Base-by-base conservation (phyloP, 2,888 invertebrate genomes). In the Apodemia hepburni region DNA sequence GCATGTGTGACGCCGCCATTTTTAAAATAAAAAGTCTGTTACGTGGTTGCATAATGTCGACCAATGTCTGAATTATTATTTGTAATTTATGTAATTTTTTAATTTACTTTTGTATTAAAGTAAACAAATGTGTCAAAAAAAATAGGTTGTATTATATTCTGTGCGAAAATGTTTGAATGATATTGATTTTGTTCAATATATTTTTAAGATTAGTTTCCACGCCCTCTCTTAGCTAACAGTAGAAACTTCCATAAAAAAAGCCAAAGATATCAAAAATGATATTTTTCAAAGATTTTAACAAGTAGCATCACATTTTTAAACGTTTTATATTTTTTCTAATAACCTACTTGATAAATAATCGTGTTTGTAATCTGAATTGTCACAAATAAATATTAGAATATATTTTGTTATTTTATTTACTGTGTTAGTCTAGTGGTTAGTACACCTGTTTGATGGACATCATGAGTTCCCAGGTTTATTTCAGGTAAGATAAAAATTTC, bases 381-480 rank as follows among this genome's bases (percentile, higher is more conserved):
- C 85, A 85, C 84, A 78, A 84, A 83, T 87, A 87, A 84, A 89
- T 87, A 87, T 86, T 88, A 85, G 87, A 89, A 85, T 85, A 65
- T 65, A 63, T 67, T 70, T 69, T 77, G 81, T 86, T 76, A 72
- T 76, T 60, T 60, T 11, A 18, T 38, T 38, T 4, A 8, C 38
- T 38, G 1, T 38, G 1, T 7, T 33, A 8, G 8, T 33, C 33
- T 33, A 33, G 33, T 8, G 33, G 33, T 33, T 33, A 8, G 22
- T 22, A 22, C 22, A 8, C 8, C 33, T 33, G 33, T 1, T 33
- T 33, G 33, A 33, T 8, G 33, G 8, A 1, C 7, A 8, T 33
- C 0, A 6, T 6, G 4, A 29, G 4, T 29, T 29, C 29, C 29
- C 29, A 6, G 29, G 29, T 29, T 29, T 6, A 29, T 29, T 29